Evolutionary conservation across 2,797 vertebrate genomes (phyloP), one percentile per base, ranked within the genome.

Genomic region (Parauchenoglanis punctatus): DNA sequence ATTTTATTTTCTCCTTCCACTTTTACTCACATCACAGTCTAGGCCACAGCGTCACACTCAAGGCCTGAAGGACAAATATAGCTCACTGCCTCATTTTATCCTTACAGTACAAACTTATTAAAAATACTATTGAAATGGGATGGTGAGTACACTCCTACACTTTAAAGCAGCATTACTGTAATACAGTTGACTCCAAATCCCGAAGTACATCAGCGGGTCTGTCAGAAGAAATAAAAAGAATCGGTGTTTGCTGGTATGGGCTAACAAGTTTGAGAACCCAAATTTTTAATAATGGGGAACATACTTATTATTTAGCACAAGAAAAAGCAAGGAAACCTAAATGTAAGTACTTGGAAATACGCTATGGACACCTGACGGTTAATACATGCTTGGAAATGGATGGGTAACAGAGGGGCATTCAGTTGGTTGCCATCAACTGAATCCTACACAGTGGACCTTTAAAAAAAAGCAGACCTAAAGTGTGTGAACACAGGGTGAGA

Each of bases 11-110:
- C 54, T 56, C 11, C 44, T 54, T 84, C 18, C 86, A 4, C 40
- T 84, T 78, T 78, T 25, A 59, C 75, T 87, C 40, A 70, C 67
- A 46, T 35, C 35, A 23, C 35, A 3, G 65, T 84, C 56, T 61
- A 75, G 73, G 52, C 63, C 40, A 52, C 44, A 67, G n/a, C 20
- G 59, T 67, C 20, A 44, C 44, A 81, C 20, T 81, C 78, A n/a
- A 81, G 80, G 59, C 59, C 13, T 15, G 59, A 40, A 46, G 40
- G 80, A 49, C 40, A 81, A 81, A 63, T n/a, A 46, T 35, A 61
- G 35, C 35, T 81, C 76, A 56, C 76, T 20, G 18, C 18, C 18
- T 78, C 3, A 78, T 78, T 81, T 61, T 8, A 20, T 82, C 35
- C 11, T 61, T 18, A 3, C 78, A 61, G 35, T 81, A 44, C 35